Base-by-base conservation (phyloP, 2,888 invertebrate species). In the Acanthopleura granulata region DNA sequence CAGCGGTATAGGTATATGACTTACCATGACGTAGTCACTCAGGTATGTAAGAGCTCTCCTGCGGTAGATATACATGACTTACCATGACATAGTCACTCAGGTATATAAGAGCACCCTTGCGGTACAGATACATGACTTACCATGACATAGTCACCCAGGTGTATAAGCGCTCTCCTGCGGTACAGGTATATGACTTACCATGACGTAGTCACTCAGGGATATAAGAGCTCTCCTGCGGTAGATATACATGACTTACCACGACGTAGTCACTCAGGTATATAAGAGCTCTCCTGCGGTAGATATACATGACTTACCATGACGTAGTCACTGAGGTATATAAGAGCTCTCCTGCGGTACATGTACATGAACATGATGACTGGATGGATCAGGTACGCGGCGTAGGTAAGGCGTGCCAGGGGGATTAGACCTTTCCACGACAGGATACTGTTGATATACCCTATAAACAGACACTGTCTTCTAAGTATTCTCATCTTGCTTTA, bases 341-440 rank as follows among this genome's bases (percentile, higher is more conserved):
- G 72, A 4, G 77, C 77, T 25, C 82, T 75, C 62, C 82, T 75
- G 50, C 82, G 81, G 79, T 78, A 85, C 49, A 84, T 78, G 72
- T 84, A 84, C 25, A 84, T 72, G 77, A 82, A 80, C 84, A 89
- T 87, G 71, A 87, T 77, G 50, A 88, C 76, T 0, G 89, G 89
- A 73, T 90, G 89, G 4, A 89, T 78, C 22, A 99, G 93, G 92
- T 98, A 99, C 50, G 97, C 96, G 90, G 97, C 96, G 92, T 97
- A 99, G 1, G 98, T 97, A 79, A 98, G 93, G 74, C 97, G 93
- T 85, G 97, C 96, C 72, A 99, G 92, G 0, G 98, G 98, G 85
- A 96, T 93, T 83, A 97, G 93, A 0, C 95, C 94, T 74, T 94
- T 93, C 91, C 95, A 95, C 0, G 96, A 95, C 66, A 99, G 92